A percentile compares a stretch with the other conserved stretches of the same genome.
Conservation (phyloP, 1,140 invertebrate species). For the Probaryconus sp. region DNA sequence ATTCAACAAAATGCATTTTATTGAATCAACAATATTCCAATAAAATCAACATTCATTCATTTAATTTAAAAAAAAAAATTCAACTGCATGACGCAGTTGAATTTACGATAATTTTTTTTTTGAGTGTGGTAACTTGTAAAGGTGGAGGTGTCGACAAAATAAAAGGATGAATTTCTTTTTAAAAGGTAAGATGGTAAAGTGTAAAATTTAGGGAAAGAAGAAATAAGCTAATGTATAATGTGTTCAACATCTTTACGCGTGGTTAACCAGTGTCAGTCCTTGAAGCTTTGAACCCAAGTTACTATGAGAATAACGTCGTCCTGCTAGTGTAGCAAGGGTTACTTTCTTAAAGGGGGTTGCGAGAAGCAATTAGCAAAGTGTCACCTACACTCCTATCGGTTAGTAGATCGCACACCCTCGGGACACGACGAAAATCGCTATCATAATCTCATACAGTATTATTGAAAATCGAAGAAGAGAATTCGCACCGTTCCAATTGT, state of each 20-base stretch:
- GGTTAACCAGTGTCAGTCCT: constrained; percentile 59
- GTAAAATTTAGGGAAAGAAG: constrained; percentile 49
- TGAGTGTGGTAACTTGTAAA: no score
- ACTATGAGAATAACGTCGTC: constrained; percentile 10
- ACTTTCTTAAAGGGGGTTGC: constrained; percentile 68
- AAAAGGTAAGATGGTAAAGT: constrained; percentile 2
- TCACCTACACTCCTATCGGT: constrained; percentile 68
- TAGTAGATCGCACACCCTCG: constrained; percentile 56
- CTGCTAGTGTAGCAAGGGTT: constrained; percentile 58
- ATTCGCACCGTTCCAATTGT: not conserved
- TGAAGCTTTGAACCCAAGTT: constrained; percentile 60
- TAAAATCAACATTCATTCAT: no score
- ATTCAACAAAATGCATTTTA: no score
- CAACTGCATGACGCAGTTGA: no score
- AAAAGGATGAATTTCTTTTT: constrained; percentile 8
- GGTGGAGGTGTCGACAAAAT: not conserved
- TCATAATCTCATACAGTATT: constrained; percentile 47
- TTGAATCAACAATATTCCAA: no score
- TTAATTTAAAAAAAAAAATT: no score
- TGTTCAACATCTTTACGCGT: constrained; percentile 56
- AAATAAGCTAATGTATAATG: constrained; percentile 40
- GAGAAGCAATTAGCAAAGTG: constrained; percentile 73
- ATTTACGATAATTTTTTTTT: no score
- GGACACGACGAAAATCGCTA: constrained; percentile 55
- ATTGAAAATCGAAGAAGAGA: no score